A percentile compares a stretch with the other conserved stretches of the same genome.
phyloP scores from a whole-genome alignment of 2,888 invertebrate species.

The Patella pellucida region DNA sequence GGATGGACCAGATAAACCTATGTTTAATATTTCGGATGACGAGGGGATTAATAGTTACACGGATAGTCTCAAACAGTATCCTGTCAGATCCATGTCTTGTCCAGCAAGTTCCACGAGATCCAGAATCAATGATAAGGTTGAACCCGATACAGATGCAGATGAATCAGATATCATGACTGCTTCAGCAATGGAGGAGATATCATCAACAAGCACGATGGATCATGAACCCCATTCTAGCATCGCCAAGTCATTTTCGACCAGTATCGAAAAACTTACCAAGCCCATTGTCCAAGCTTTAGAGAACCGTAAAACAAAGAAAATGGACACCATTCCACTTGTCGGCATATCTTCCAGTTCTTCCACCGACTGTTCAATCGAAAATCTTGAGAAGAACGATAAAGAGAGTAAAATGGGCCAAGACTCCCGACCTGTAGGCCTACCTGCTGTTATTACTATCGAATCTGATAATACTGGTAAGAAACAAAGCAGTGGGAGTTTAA shows the following conservation, averaged over 20 bases:
- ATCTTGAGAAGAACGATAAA: neutral
- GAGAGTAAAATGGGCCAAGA: too few relatives aligned
- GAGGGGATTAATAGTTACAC: neutral
- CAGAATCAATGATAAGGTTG: conserved; percentile 13
- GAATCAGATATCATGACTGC: conserved; percentile 19
- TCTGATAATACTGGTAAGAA: neutral
- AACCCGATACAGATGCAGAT: neutral
- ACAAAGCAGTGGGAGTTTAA: too few relatives aligned
- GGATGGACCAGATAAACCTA: conserved; percentile 24
- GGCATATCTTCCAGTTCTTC: neutral
- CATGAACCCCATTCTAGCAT: conserved; percentile 1
- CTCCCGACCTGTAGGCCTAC: neutral
- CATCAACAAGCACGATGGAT: neutral
- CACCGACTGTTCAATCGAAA: neutral
- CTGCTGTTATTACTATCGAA: neutral
- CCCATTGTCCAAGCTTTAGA: conserved; percentile 28
- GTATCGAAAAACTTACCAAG: conserved; percentile 32
- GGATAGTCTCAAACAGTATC: neutral
- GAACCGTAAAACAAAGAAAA: conserved; percentile 1
- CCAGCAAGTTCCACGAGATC: neutral
- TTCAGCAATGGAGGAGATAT: neutral
- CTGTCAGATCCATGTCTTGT: neutral
- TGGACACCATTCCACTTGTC: neutral
- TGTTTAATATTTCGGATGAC: conserved; percentile 2
- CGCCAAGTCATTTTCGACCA: conserved; percentile 24